Percentiles rank a stretch among this genome's conserved stretches.
Evolutionary conservation across 2,797 vertebrate genomes (phyloP).

Genomic region (Siniperca scherzeri): DNA sequence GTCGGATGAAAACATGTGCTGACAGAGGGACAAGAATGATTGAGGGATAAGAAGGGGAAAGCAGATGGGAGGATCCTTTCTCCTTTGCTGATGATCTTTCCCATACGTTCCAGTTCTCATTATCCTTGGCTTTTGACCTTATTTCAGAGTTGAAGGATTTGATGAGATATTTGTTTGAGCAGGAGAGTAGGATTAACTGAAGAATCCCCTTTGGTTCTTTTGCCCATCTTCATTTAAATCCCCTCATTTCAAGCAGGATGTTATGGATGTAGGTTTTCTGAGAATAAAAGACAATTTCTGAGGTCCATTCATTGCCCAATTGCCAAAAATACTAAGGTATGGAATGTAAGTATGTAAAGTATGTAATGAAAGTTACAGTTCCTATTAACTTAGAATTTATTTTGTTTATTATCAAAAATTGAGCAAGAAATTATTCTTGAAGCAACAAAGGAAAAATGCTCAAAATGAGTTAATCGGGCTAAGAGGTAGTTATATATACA

Average conservation of each 20-base stretch:
- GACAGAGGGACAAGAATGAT: slow-evolving; percentile 70
- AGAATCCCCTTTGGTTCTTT: slow-evolving; percentile 53
- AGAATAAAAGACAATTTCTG: slow-evolving; percentile 23
- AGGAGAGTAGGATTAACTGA: slow-evolving; percentile 64
- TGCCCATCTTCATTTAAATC: slow-evolving; percentile 66
- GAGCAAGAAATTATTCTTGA: background rate
- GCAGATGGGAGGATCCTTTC: slow-evolving; percentile 73
- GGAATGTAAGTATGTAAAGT: background rate
- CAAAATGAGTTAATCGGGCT: background rate
- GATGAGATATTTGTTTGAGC: slow-evolving; percentile 75
- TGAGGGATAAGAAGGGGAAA: slow-evolving; percentile 67
- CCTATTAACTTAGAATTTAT: background rate
- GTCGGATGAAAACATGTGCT: slow-evolving; percentile 54
- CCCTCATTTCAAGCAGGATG: slow-evolving; percentile 51
- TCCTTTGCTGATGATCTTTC: slow-evolving; percentile 63
- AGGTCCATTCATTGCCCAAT: background rate
- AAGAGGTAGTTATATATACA: background rate
- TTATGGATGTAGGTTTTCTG: slow-evolving; percentile 32
- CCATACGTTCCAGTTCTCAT: slow-evolving; percentile 75
- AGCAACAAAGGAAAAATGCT: background rate
- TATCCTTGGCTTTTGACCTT: slow-evolving; percentile 81
- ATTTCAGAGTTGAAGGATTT: slow-evolving; percentile 75
- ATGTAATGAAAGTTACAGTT: background rate
- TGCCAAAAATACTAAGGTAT: background rate
- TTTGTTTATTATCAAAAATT: background rate